These are phyloP conservation scores for Aspidoscelis tigris DNA, from an alignment of 2,113 vertebrate genomes.

Conservation along the genomic window DNA sequence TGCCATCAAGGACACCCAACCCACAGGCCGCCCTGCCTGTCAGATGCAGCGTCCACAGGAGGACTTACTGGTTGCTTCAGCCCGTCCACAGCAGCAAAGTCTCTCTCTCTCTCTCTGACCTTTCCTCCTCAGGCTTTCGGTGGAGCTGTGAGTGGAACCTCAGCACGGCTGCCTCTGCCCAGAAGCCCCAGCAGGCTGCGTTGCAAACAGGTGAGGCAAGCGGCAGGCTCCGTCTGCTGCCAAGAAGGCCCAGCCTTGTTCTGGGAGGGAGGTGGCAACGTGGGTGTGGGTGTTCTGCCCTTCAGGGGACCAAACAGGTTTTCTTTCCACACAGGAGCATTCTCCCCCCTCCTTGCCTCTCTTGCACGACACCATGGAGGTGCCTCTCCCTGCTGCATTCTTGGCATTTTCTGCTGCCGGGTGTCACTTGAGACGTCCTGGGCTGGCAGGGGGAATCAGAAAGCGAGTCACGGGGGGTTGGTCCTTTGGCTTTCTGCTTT, in stretches of 20 bases:
- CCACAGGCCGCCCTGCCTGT: no score
- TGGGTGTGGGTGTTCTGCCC: constrained; percentile 69
- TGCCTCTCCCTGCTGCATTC: constrained; percentile 69
- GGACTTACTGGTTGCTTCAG: constrained; percentile 40
- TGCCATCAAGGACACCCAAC: background rate
- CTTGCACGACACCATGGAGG: constrained; percentile 62
- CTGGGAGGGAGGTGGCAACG: constrained; percentile 61
- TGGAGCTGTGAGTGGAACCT: background rate
- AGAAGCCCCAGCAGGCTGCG: background rate
- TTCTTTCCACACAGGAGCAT: constrained; percentile 38
- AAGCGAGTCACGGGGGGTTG: background rate
- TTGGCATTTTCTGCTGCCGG: constrained; percentile 52
- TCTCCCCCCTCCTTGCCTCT: constrained; percentile 32
- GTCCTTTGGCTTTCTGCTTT: background rate
- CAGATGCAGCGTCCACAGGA: background rate
- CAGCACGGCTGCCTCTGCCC: background rate
- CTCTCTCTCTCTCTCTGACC: no score
- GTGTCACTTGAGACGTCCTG: background rate
- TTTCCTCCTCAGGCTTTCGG: background rate
- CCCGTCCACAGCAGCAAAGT: background rate
- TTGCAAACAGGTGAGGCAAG: constrained; percentile 30
- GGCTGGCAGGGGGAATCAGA: rapidly evolving
- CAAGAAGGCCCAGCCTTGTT: constrained; percentile 62
- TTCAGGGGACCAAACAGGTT: constrained; percentile 79
- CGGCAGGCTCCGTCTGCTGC: constrained; percentile 29